phyloP scores from a whole-genome alignment of 2,888 invertebrate species.

The Hyles lineata region DNA sequence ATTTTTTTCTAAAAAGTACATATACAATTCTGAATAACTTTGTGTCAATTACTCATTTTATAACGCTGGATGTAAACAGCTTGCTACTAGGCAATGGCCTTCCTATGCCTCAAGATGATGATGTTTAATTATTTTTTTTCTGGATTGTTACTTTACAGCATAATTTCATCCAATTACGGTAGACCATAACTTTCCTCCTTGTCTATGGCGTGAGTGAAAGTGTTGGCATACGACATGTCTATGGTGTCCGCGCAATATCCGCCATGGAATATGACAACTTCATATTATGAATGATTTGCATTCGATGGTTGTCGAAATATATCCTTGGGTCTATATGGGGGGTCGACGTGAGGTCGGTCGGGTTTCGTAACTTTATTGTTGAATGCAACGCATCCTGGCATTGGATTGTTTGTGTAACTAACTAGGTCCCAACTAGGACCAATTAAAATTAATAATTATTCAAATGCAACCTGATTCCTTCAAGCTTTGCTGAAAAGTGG shows the following conservation, averaged over 20 bases:
- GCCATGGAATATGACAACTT: constrained; percentile 54
- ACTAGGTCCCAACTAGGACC: not conserved
- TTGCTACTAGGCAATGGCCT: too few relatives aligned
- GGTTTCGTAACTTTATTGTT: constrained; percentile 18
- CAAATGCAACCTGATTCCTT: too few relatives aligned
- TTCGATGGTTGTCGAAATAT: constrained; percentile 33
- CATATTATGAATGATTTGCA: constrained; percentile 33
- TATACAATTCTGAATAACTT: too few relatives aligned
- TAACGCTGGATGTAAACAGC: too few relatives aligned
- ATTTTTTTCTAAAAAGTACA: too few relatives aligned
- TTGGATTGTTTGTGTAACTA: not conserved
- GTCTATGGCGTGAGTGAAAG: constrained; percentile 61
- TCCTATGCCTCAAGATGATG: too few relatives aligned
- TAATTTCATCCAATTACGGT: not conserved
- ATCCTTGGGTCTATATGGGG: constrained; percentile 30
- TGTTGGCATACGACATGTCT: constrained; percentile 53
- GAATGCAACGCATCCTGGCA: not conserved
- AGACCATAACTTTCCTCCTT: constrained; percentile 31
- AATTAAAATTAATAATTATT: not conserved
- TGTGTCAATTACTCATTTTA: too few relatives aligned
- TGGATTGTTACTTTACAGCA: too few relatives aligned
- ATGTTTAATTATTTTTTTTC: too few relatives aligned
- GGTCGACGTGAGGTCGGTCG: not conserved
- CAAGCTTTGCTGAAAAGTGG: not conserved
- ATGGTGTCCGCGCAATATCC: constrained; percentile 68